Percentiles rank a stretch among this genome's conserved stretches.
These are phyloP conservation scores for Stenurella melanura DNA, from an alignment of 2,888 invertebrate genomes.

Conservation along the genomic window DNA sequence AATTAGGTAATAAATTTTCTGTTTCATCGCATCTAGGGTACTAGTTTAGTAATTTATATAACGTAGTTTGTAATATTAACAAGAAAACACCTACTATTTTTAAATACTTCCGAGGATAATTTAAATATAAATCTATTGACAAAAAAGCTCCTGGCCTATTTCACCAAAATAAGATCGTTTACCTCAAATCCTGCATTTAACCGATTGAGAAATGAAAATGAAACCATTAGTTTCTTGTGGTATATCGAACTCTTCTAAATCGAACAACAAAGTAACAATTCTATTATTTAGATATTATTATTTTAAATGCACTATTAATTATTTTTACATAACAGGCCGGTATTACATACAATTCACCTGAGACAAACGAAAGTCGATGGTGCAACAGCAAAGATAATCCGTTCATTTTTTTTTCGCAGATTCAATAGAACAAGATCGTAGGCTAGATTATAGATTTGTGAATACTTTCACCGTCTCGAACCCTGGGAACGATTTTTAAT, in stretches of 20 bases:
- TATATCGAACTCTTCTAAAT: neutral
- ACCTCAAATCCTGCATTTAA: too few relatives aligned
- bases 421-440: slow-evolving; percentile 53
- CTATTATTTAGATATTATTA: neutral
- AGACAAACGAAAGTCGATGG: slow-evolving; percentile 50
- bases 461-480: slow-evolving; percentile 52
- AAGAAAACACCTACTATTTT: too few relatives aligned
- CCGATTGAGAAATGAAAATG: too few relatives aligned
- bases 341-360: slow-evolving; percentile 17
- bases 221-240: neutral
- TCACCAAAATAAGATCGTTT: too few relatives aligned
- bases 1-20: too few relatives aligned
- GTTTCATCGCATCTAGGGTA: too few relatives aligned
- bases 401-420: slow-evolving; percentile 41
- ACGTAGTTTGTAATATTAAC: too few relatives aligned
- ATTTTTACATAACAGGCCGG: slow-evolving; percentile 32
- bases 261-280: neutral
- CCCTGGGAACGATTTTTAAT: slow-evolving; percentile 47
- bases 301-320: slow-evolving; percentile 10
- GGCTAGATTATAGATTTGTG: slow-evolving; percentile 49
- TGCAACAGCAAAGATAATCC: slow-evolving; percentile 47
- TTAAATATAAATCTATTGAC: too few relatives aligned
- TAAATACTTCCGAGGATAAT: too few relatives aligned
- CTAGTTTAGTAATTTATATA: too few relatives aligned
- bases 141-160: too few relatives aligned